Conservation (phyloP, 2,888 invertebrate genomes). For the Phortica okadai region DNA sequence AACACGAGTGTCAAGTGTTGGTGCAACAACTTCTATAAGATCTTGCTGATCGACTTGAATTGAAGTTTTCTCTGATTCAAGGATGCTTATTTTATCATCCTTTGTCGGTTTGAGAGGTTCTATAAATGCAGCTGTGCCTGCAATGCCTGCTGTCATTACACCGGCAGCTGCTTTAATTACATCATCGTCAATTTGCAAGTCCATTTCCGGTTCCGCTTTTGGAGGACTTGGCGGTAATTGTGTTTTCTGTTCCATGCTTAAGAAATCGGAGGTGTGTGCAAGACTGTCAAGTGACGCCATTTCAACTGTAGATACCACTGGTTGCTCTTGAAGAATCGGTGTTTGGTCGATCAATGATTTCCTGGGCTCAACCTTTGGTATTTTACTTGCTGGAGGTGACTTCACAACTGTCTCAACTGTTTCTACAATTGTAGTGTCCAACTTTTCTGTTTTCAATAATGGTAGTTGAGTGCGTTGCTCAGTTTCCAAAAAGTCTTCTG, state of each 20-base stretch:
- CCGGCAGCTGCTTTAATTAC: neutral
- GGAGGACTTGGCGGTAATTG: conserved; percentile 24
- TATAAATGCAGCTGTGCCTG: neutral
- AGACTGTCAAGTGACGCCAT: neutral
- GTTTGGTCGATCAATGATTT: conserved; percentile 51
- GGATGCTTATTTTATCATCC: neutral
- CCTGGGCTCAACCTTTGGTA: conserved; percentile 62
- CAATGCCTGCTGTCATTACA: neutral
- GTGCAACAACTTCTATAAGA: too few species aligned
- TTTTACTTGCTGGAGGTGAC: conserved; percentile 57
- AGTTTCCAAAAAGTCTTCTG: conserved; percentile 58
- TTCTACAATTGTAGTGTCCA: neutral
- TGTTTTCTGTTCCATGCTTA: conserved; percentile 33
- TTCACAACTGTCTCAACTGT: conserved; percentile 45
- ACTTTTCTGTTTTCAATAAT: conserved; percentile 4
- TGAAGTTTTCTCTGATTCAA: neutral
- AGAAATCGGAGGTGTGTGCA: conserved; percentile 14
- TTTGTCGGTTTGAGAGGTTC: too few species aligned
- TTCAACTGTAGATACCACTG: neutral
- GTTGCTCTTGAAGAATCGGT: neutral
- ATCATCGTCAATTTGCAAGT: neutral
- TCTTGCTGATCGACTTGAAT: too few species aligned
- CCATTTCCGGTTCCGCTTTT: neutral
- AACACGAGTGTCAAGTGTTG: too few species aligned
- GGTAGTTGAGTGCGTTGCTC: conserved; percentile 54